Base-by-base conservation (phyloP, 2,113 vertebrate genomes). In the Xenopus borealis region DNA sequence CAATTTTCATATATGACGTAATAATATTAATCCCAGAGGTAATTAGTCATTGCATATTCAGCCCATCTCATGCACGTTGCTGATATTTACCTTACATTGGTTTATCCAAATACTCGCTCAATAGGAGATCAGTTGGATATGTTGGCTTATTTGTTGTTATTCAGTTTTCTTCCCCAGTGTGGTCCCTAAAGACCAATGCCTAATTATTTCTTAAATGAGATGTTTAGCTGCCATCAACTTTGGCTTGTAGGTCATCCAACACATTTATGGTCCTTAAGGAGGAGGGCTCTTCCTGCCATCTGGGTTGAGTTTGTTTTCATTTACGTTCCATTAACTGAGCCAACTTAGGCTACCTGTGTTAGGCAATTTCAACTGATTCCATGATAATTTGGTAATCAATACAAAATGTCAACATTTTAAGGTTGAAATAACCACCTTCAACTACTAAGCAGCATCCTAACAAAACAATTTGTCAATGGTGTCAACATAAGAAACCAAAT, bases 321-420 rank as follows among this genome's bases (percentile, higher is more conserved):
- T 67, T 50, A 67, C 65, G 13, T 50, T 52, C 46, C 44, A 67
- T 67, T 67, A 67, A 50, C 12, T 12, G 4, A 23, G 46, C 63
- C 63, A 66, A 66, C 30, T 46, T 66, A 66, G 33, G 63, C 65
- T 67, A 67, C 65, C 65, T 45, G 65, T 67, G 65, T 67, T 67
- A 23, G 65, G 44, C 65, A 67, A 67, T 45, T 67, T 67, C 52
- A 67, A 67, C 33, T 52, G 46, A 67, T 50, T 67, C 65, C 65
- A 67, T 67, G 65, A 27, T 50, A 47, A 52, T 52, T 67, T 67
- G 19, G 40, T 67, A 67, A 67, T 67, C 65, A 50, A 45, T 67
- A 23, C 65, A 67, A 67, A 67, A 67, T 67, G 65, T 67, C 46
- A 67, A 46, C 3, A 2, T 19, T 67, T 67, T 12, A 7, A 23